Percentiles rank a stretch among this genome's conserved stretches.
Evolutionary conservation across 2,888 invertebrate genomes (phyloP).

Genomic region (Neoitamus cyanurus): DNA sequence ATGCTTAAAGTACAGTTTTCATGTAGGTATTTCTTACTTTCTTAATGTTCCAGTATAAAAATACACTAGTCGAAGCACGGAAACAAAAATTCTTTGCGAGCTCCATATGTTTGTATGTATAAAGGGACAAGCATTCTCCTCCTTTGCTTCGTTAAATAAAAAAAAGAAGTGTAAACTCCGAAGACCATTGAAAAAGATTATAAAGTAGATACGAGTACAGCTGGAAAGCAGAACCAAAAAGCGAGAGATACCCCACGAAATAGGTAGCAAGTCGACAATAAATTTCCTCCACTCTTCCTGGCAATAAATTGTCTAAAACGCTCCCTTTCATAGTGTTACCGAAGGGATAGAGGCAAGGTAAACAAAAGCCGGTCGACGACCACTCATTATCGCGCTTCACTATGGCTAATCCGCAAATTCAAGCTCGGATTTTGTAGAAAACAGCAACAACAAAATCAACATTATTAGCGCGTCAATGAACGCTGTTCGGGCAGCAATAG

Average conservation of each 20-base stretch:
- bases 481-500: too few species aligned
- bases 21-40: too few species aligned
- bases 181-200: background rate
- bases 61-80: too few species aligned
- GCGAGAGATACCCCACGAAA: background rate
- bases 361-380: constrained; percentile 7
- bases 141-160: background rate
- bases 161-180: background rate
- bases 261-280: background rate
- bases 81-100: too few species aligned
- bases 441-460: constrained; percentile 17
- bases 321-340: constrained; percentile 13
- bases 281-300: constrained; percentile 10
- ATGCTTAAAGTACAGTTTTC: too few species aligned
- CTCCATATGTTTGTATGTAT: too few species aligned
- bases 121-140: background rate
- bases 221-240: background rate
- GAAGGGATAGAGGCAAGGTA: background rate
- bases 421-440: constrained; percentile 36
- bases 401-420: constrained; percentile 42
- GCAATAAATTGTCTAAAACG: constrained; percentile 31
- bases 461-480: constrained; percentile 36
- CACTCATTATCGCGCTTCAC: constrained; percentile 36
- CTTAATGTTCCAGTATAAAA: too few species aligned
- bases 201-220: background rate